Base-by-base conservation (phyloP, 2,888 invertebrate species). In the Caenorhabditis virilis region DNA sequence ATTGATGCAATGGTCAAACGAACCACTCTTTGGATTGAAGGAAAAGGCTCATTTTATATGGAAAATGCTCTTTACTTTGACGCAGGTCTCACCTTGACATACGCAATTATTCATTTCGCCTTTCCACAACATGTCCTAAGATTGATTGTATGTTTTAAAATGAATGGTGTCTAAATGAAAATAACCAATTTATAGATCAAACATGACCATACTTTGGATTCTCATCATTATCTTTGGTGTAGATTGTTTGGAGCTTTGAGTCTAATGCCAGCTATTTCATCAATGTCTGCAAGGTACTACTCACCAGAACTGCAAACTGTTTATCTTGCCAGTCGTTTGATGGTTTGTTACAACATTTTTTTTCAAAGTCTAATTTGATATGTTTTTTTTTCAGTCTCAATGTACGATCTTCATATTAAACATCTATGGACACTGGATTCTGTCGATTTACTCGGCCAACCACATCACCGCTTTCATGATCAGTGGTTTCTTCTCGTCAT, bases 381-480 rank as follows among this genome's bases (percentile, higher is more conserved):
- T 4, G 9, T 22, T 22, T 47, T 38, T 23, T 35, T 62, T 74
- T 49, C 65, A 81, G 80, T 72, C 76, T 1, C 82, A 82, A 69
- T 66, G 64, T 15, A 41, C 76, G n/a, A 46, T 76, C 22, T 78
- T 79, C 59, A 27, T 69, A 20, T 53, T 76, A 39, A 70, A 76
- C 49, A 60, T 76, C 48, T 74, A 66, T 43, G 76, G 76, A 1
- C 76, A 76, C 46, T 76, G 76, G 76, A 59, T 76, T 39, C 43
- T 69, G 33, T 49, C 48, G 2, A 59, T 74, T n/a, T 76, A 72
- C 56, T 70, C 72, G 1, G 61, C 76, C 16, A 76, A 76, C 39
- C 76, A 76, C 55, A 76, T 76, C 42, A 72, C 74, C 2, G 78
- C 78, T 9, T 80, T 82, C 72, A 77, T 82, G 72, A 65, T 82